Evolutionary conservation across 1,140 invertebrate species (phyloP), one percentile per base, ranked within the genome.

Genomic region (Drosophila ogumai): DNA sequence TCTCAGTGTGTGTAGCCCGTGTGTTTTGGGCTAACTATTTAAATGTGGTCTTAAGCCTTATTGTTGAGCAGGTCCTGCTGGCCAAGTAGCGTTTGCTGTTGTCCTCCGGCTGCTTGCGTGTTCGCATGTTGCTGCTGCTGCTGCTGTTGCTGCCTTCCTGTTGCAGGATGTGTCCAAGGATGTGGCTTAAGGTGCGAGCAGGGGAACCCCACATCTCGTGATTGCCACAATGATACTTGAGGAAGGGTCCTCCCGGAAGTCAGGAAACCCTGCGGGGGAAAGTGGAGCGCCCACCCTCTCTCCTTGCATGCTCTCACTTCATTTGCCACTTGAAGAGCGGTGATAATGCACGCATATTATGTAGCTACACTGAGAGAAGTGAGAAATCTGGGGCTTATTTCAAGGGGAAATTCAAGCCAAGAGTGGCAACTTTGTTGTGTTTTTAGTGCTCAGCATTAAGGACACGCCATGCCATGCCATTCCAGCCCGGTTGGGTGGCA

Each of bases 81-180:
- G 41, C 32, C 59, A 22, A 22, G 32, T 64, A 22, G 15, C 34
- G 34, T 32, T 72, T 72, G 59, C 52, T n/a, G 52, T 49, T 31
- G 47, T 32, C 13, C 43, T 41, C 25, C 13, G 15, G n/a, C 44
- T 31, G 28, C 49, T 44, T 76, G 65, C 69, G 68, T 79, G 74
- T 36, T 60, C 46, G 41, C 74, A 60, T 74, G 80, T 55, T 47
- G 63, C 66, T 61, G 80, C 74, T 68, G 2, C 22, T 49, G 47
- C n/a, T 52, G 50, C 47, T n/a, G n/a, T n/a, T n/a, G n/a, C n/a
- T 32, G n/a, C 47, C 34, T 87, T 88, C 85, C 85, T 73, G 80
- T 73, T 88, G 80, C 84, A 88, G 84, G 84, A 88, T 79, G 77
- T 88, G 85, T 84, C 71, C 43, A 47, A 80, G 84, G 84, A 82